Evolutionary conservation across 2,888 invertebrate genomes (phyloP).

Genomic region (Alloscopus bannaensis): DNA sequence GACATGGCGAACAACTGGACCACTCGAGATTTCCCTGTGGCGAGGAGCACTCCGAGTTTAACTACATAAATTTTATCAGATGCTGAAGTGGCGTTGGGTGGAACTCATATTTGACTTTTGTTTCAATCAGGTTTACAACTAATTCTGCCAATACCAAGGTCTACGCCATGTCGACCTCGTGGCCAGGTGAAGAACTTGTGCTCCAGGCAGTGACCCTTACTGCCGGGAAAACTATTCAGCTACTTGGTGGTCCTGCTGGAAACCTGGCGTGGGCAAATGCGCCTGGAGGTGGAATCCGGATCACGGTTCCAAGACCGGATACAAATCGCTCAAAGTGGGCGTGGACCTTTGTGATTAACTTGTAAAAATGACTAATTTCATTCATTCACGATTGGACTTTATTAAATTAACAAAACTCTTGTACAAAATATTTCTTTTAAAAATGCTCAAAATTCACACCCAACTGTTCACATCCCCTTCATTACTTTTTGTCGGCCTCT

Average conservation of each 20-base stretch:
- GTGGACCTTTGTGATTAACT: constrained; percentile 40
- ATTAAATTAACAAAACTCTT: neutral
- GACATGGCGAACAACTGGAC: constrained; percentile 75
- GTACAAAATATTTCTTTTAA: neutral
- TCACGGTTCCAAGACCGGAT: constrained; percentile 10
- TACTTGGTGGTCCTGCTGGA: constrained; percentile 21
- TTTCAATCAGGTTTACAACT: constrained; percentile 76
- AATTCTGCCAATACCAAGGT: constrained; percentile 24
- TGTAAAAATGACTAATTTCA: neutral
- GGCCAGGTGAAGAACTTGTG: constrained; percentile 11
- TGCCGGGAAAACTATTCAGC: neutral
- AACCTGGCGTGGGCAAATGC: neutral
- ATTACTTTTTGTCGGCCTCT: neutral
- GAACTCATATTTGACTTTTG: neutral
- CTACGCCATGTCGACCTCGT: constrained; percentile 16
- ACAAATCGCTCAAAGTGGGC: constrained; percentile 32
- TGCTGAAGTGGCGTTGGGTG: constrained; percentile 55
- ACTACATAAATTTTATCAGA: too few species aligned
- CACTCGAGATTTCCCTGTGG: constrained; percentile 73
- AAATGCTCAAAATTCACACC: neutral
- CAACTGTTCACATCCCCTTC: neutral
- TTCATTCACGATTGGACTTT: neutral
- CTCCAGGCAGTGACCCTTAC: neutral
- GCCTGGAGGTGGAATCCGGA: constrained; percentile 6
- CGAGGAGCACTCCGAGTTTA: constrained; percentile 39